Evolutionary conservation across 2,888 invertebrate genomes (phyloP).

Genomic region (Cantharis flavilabris): DNA sequence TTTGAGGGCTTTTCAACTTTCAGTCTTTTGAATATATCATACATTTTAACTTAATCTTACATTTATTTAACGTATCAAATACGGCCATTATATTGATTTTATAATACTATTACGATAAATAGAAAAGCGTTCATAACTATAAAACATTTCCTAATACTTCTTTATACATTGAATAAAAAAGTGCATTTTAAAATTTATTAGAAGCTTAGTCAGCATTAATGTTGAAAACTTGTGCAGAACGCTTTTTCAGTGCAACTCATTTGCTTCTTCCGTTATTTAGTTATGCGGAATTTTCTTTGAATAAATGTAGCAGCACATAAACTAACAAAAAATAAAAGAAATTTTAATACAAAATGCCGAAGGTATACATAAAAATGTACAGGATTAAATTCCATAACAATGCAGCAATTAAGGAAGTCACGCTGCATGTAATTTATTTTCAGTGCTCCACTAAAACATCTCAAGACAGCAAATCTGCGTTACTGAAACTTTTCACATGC

Average conservation of each 20-base stretch:
- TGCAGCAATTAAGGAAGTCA: neutral
- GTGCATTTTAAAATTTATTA: neutral
- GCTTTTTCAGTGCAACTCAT: neutral
- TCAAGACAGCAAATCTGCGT: neutral
- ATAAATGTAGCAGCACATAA: neutral
- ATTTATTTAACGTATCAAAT: neutral
- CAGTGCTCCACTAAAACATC: neutral
- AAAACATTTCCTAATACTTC: neutral
- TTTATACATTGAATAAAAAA: neutral
- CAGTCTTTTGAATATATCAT: conserved; percentile 12
- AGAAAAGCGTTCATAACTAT: neutral
- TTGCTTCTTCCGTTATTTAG: neutral
- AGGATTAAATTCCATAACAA: neutral
- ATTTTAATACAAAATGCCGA: neutral
- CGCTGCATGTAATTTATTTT: neutral
- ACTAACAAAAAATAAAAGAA: neutral
- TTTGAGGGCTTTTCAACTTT: conserved; percentile 5
- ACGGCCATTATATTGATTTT: neutral
- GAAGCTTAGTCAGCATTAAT: neutral
- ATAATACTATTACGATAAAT: neutral
- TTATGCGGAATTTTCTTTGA: neutral
- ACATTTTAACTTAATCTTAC: conserved; percentile 13
- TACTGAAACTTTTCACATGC: neutral
- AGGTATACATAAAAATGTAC: neutral
- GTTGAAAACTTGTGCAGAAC: neutral